A percentile compares a stretch with the other conserved stretches of the same genome.
phyloP scores from a whole-genome alignment of 1,140 invertebrate species.

The Thalassaphorura encarpata region DNA sequence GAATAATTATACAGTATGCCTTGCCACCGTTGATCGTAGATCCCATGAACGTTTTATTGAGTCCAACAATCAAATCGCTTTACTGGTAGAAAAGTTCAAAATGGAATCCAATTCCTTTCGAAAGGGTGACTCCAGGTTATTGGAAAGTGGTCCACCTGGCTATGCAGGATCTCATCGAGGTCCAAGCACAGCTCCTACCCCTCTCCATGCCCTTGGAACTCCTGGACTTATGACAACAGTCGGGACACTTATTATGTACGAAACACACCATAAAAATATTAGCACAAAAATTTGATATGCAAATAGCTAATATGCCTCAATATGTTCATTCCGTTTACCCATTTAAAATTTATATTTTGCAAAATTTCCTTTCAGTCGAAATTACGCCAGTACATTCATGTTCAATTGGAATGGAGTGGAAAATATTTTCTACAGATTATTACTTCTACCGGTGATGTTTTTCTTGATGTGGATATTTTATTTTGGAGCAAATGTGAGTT shows the following conservation, averaged over 20 bases:
- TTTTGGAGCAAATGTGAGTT: constrained; percentile 51
- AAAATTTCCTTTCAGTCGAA: constrained; percentile 52
- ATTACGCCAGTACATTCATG: constrained; percentile 62
- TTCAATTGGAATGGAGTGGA: constrained; percentile 59
- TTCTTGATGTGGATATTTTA: constrained; percentile 72
- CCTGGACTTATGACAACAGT: constrained; percentile 60
- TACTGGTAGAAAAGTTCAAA: constrained; percentile 83
- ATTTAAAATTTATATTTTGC: no score
- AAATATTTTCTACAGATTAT: constrained; percentile 58
- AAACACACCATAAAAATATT: background rate
- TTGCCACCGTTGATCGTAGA: constrained; percentile 80
- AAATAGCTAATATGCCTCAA: background rate
- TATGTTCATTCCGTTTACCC: no score
- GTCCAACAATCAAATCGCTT: constrained; percentile 83
- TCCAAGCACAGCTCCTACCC: constrained; percentile 37
- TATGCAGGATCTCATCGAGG: constrained; percentile 23
- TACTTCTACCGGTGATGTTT: constrained; percentile 65
- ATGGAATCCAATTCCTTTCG: constrained; percentile 59
- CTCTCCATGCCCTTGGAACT: constrained; percentile 56
- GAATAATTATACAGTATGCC: constrained; percentile 46
- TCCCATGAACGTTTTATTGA: constrained; percentile 80
- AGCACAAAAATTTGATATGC: background rate
- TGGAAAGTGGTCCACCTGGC: no score
- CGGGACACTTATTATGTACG: constrained; percentile 63
- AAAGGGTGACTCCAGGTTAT: constrained; percentile 51